Base-by-base conservation (phyloP, 2,888 invertebrate species). In the Brachycybe producta region DNA sequence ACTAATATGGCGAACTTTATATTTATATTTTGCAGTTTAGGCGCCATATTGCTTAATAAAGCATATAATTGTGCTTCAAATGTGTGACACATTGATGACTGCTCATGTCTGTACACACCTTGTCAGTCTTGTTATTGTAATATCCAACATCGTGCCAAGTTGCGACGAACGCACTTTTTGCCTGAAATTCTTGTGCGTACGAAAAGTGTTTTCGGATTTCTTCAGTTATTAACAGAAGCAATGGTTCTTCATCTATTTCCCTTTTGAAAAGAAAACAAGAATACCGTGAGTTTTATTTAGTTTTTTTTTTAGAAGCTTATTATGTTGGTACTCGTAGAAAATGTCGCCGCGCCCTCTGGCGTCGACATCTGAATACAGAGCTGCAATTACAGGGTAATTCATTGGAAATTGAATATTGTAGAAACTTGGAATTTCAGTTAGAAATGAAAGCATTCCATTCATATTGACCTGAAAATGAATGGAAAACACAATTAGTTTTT, bases 141-240 rank as follows among this genome's bases (percentile, higher is more conserved):
- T 82, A 83, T 0, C 88, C 87, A 1, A 94, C 92, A 49, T 80
- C 80, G 30, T 80, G 71, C 95, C 95, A 97, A 0, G 94, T 95
- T 15, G 79, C 84, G 43, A 97, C 76, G 61, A 95, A 82, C 3
- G 91, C 73, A 58, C 80, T 78, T 0, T 70, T 75, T 0, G 92
- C 84, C 59, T 75, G 71, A 65, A 92, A 97, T 53, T 78, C 75
- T 2, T 69, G 67, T 39, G 78, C 78, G 23, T 79, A 76, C 28
- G 77, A 75, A 65, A 86, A 92, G 54, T 82, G 77, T 52, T 77
- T 76, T 51, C 78, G 77, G 28, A 94, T 73, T 55, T 80, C 76
- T 52, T 76, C 74, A 24, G 79, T 77, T 0, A 84, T 84, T n/a
- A n/a, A n/a, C n/a, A n/a, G n/a, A n/a, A n/a, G n/a, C n/a, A n/a